These are phyloP conservation scores for Eutrigla gurnardus DNA, from an alignment of 2,797 vertebrate species.

Conservation along the genomic window DNA sequence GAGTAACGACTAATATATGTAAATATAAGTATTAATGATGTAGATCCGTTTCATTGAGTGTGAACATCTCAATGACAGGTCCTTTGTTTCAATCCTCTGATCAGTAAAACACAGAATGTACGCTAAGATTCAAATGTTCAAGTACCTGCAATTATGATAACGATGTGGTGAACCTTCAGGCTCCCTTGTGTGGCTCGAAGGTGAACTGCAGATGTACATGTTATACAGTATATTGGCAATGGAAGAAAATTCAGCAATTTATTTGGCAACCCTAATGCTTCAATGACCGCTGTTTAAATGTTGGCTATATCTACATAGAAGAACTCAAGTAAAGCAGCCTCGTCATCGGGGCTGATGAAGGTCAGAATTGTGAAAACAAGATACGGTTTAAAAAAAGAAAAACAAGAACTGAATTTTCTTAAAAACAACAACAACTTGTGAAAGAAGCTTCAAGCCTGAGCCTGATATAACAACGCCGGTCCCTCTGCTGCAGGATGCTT, in stretches of 20 bases:
- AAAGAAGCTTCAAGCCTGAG: constrained; percentile 29
- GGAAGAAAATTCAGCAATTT: neutral
- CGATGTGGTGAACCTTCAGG: neutral
- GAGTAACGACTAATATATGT: neutral
- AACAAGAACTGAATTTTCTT: neutral
- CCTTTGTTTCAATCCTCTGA: neutral
- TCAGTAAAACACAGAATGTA: no score
- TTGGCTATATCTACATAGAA: neutral
- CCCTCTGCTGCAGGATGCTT: constrained; percentile 56
- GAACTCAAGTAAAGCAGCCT: neutral
- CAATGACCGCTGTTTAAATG: neutral
- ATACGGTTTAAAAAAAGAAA: neutral
- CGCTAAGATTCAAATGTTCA: neutral
- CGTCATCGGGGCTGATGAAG: neutral
- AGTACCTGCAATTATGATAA: neutral
- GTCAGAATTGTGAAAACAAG: neutral
- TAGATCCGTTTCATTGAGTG: no score
- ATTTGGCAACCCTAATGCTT: neutral
- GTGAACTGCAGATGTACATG: neutral
- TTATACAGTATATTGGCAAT: neutral
- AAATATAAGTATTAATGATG: neutral
- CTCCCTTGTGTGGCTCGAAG: neutral
- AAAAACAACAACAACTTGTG: constrained; percentile 6
- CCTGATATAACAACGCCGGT: constrained; percentile 55
- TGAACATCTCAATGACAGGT: neutral